Evolutionary conservation across 2,113 vertebrate genomes (phyloP).

Genomic region (Ovibos moschatus): DNA sequence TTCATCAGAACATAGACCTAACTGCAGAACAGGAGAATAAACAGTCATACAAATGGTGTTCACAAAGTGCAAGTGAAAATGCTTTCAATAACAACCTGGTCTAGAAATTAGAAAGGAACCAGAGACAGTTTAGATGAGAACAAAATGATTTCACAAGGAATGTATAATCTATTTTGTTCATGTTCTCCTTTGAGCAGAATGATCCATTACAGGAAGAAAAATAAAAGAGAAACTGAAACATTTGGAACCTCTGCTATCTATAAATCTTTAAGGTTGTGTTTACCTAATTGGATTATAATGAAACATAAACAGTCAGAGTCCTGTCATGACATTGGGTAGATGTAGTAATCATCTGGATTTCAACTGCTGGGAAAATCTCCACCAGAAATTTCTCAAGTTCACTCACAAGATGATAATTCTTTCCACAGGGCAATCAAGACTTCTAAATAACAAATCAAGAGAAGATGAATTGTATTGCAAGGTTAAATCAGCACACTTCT

Average conservation of each 20-base stretch:
- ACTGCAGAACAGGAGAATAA: background rate
- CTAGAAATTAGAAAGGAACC: background rate
- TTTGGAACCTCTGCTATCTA: background rate
- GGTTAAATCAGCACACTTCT: slow-evolving; percentile 27
- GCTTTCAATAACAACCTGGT: background rate
- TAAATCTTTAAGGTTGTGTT: slow-evolving; percentile 16
- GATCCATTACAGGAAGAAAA: slow-evolving; percentile 32
- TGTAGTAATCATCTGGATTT: slow-evolving; percentile 28
- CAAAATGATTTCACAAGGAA: slow-evolving; percentile 3
- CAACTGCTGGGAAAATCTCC: slow-evolving; percentile 6
- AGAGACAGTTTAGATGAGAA: slow-evolving; percentile 16
- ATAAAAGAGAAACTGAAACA: background rate
- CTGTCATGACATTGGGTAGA: background rate
- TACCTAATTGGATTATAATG: slow-evolving; percentile 35
- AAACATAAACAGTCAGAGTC: slow-evolving; percentile 11
- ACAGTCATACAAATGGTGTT: background rate
- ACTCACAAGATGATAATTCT: slow-evolving; percentile 10
- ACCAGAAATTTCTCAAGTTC: slow-evolving; percentile 34
- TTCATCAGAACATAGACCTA: background rate
- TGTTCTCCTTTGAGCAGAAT: slow-evolving; percentile 9
- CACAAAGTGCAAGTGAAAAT: background rate
- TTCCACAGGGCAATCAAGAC: slow-evolving; percentile 23
- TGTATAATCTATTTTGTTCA: background rate
- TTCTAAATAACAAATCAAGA: slow-evolving; percentile 56
- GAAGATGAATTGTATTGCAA: slow-evolving; percentile 43